Percentiles rank a stretch among this genome's conserved stretches.
Evolutionary conservation across 2,113 vertebrate species (phyloP).

Genomic region (Chaetops frenatus): DNA sequence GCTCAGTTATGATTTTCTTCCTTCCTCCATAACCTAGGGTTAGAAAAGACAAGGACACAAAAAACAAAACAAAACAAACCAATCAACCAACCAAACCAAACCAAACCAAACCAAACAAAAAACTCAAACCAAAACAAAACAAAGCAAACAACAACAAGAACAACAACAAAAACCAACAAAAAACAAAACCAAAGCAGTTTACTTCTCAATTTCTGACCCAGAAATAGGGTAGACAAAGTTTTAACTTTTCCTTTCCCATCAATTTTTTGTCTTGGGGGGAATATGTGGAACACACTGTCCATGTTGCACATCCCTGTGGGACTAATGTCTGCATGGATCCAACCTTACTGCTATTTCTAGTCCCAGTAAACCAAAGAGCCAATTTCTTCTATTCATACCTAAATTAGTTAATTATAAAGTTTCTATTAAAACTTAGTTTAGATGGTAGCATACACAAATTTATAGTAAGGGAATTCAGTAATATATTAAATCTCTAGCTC

Average conservation of each 20-base stretch:
- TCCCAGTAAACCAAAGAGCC: background rate
- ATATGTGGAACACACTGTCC: background rate
- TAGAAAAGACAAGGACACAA: background rate
- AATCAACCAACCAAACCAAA: background rate
- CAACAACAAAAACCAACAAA: no score
- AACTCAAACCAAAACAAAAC: background rate
- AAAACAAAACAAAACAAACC: no score
- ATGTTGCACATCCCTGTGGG: background rate
- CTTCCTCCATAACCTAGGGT: background rate
- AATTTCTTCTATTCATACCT: background rate
- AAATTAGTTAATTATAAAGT: background rate
- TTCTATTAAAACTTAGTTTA: background rate
- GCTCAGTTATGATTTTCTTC: background rate
- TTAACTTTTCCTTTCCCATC: background rate
- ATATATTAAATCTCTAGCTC: background rate
- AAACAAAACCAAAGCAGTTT: background rate
- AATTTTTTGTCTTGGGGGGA: accelerated
- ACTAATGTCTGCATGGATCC: background rate
- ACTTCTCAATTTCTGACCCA: background rate
- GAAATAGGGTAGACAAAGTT: background rate
- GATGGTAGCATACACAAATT: background rate
- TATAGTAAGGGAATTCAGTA: background rate
- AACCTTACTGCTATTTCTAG: background rate
- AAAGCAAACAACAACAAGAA: background rate
- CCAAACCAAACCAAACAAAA: background rate